Evolutionary conservation across 1,140 invertebrate species (phyloP).

Genomic region (Daktulosphaira vitifoliae): DNA sequence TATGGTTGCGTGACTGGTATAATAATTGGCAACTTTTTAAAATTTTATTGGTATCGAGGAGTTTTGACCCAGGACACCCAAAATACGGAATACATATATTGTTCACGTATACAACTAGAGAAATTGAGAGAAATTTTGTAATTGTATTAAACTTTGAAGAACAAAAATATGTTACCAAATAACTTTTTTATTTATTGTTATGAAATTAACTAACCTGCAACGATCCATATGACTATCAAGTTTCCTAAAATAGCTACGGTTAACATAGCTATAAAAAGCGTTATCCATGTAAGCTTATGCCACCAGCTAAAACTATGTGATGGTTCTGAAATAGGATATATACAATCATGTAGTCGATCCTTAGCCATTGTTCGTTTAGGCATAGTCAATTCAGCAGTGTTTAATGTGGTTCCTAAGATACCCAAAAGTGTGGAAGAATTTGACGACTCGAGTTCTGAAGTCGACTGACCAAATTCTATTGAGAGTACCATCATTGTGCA

Average conservation of each 20-base stretch:
- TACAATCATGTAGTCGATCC: conserved; percentile 40
- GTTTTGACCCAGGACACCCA: too few species aligned
- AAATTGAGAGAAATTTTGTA: too few species aligned
- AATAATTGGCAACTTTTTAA: too few species aligned
- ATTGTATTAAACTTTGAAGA: too few species aligned
- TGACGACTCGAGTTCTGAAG: not conserved
- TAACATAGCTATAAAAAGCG: conserved; percentile 63
- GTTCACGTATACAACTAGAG: too few species aligned
- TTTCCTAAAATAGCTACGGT: conserved; percentile 72
- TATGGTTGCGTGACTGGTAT: too few species aligned
- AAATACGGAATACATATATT: too few species aligned
- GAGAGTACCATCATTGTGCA: conserved; percentile 12
- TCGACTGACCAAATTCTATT: not conserved
- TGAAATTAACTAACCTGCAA: conserved; percentile 64
- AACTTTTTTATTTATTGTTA: too few species aligned
- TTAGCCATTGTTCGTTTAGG: conserved; percentile 36
- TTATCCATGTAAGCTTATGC: conserved; percentile 57
- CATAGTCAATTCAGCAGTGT: conserved; percentile 36
- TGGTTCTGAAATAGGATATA: conserved; percentile 39
- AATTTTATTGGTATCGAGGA: too few species aligned
- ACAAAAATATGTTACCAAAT: too few species aligned
- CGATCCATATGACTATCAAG: conserved; percentile 81
- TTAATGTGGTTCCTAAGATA: not conserved
- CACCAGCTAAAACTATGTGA: conserved; percentile 48
- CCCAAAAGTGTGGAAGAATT: not conserved